Base-by-base conservation (phyloP, 2,113 vertebrate species). In the Trogon surrucura region DNA sequence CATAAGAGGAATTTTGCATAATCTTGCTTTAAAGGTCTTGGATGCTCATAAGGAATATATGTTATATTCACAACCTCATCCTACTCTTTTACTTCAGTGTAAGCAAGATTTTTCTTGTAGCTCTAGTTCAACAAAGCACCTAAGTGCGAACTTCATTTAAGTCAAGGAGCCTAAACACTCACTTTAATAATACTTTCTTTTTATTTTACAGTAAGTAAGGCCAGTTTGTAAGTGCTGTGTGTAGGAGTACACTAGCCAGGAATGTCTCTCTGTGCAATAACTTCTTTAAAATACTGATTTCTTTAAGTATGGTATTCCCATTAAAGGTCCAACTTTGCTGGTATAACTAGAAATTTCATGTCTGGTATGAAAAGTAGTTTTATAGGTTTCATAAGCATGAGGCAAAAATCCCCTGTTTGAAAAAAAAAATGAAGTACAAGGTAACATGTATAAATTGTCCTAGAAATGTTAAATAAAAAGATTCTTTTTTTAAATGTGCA, bases 401-500 rank as follows among this genome's bases (percentile, higher is more conserved):
- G 58, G 48, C 74, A 78, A 92, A 87, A 97, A 7, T 9, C 36
- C 36, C 36, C 36, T 36, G 8, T 36, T 36, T 36, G 9, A 36
- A 36, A 36, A 96, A 94, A 64, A 47, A 84, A 80, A 72, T 92
- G 95, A 92, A 95, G 16, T 72, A 64, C 51, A 93, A 95, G 92
- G 57, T 93, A 91, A 67, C 25, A 86, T 69, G 79, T 77, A 91
- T 95, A 95, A 96, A 96, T 95, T 93, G 21, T 57, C 25, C 73
- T 83, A 69, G 72, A 96, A 56, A 82, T 92, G 45, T 87, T 92
- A 94, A 96, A 74, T 88, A 91, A 94, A 97, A 94, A 66, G 22
- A 15, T 47, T 41, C 44, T 13, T 18, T 38, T 32, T 10, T 41
- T 41, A 41, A 81, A 91, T 67, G 27, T 84, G 32, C 66, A 89